A percentile compares a stretch with the other conserved stretches of the same genome.
Conservation (phyloP, 1,140 invertebrate genomes). For the Rhizoglyphus robini region DNA sequence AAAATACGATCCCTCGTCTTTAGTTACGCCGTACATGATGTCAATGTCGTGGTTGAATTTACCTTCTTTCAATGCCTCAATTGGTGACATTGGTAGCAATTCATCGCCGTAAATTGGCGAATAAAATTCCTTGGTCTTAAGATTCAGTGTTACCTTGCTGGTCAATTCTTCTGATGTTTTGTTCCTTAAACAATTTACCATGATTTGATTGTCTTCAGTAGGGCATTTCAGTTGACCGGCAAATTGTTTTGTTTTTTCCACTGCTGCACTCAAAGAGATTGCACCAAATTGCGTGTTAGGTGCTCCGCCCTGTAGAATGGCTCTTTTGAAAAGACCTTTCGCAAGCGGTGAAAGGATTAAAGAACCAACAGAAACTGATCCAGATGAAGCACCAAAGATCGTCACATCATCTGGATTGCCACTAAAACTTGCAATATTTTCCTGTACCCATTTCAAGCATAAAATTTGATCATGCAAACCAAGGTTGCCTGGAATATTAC, state of each 20-base stretch:
- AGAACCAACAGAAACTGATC: conserved; percentile 81
- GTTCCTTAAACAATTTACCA: not conserved
- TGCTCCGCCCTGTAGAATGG: conserved; percentile 46
- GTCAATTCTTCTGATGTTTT: not conserved
- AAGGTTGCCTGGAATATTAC: conserved; percentile 82
- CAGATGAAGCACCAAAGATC: conserved; percentile 87
- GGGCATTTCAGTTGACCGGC: not conserved
- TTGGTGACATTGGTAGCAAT: not conserved
- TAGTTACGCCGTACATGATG: not conserved
- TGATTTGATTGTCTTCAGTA: not conserved
- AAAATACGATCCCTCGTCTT: conserved; percentile 2
- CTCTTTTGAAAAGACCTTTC: conserved; percentile 61
- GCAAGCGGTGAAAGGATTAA: conserved; percentile 75
- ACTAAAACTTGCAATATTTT: conserved; percentile 83
- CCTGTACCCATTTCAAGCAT: conserved; percentile 67
- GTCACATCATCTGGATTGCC: conserved; percentile 88
- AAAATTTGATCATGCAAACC: conserved; percentile 42
- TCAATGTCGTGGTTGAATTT: conserved; percentile 4
- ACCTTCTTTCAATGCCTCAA: not conserved
- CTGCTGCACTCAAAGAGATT: not conserved
- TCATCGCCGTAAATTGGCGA: not conserved
- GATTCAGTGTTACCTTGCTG: too few relatives aligned
- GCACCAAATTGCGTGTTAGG: too few relatives aligned
- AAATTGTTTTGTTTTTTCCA: not conserved
- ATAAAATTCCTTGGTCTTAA: not conserved